These are phyloP conservation scores for Microcebus griseorufus DNA, from an alignment of 2,113 vertebrate genomes.

Conservation along the genomic window DNA sequence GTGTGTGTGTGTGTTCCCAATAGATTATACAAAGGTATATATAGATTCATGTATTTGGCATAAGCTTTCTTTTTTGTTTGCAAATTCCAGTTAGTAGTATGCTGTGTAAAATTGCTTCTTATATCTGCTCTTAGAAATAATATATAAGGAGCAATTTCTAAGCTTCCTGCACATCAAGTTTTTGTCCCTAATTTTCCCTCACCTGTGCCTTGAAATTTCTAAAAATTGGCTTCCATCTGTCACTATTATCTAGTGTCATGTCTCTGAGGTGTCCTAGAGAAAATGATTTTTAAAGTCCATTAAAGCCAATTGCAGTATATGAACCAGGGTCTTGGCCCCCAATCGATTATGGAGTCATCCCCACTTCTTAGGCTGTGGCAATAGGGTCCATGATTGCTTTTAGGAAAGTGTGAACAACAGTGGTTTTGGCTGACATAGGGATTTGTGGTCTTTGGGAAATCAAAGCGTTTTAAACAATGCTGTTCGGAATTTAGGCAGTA, in stretches of 20 bases:
- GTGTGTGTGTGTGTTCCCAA: no score
- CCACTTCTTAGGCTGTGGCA: not conserved
- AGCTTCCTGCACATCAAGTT: not conserved
- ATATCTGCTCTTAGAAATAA: not conserved
- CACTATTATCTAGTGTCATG: conserved; percentile 12
- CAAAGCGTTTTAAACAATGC: not conserved
- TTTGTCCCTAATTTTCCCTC: conserved; percentile 35
- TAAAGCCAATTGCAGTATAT: not conserved
- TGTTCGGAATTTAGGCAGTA: not conserved
- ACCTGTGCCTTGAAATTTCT: conserved; percentile 36
- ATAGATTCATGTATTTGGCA: not conserved
- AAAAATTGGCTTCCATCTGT: conserved; percentile 36
- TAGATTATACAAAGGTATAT: not conserved
- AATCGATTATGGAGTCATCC: not conserved
- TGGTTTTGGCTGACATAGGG: not conserved
- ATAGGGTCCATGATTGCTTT: not conserved
- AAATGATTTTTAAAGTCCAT: conserved; percentile 41
- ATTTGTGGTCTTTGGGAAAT: not conserved
- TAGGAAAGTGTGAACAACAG: not conserved
- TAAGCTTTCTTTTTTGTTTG: not conserved
- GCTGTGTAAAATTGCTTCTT: not conserved
- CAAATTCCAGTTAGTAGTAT: conserved; percentile 7
- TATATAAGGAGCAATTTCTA: not conserved
- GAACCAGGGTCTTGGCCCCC: not conserved
- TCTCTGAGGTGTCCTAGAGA: conserved; percentile 2